Conservation (phyloP, 2,888 invertebrate genomes). For the Acleris holmiana region DNA sequence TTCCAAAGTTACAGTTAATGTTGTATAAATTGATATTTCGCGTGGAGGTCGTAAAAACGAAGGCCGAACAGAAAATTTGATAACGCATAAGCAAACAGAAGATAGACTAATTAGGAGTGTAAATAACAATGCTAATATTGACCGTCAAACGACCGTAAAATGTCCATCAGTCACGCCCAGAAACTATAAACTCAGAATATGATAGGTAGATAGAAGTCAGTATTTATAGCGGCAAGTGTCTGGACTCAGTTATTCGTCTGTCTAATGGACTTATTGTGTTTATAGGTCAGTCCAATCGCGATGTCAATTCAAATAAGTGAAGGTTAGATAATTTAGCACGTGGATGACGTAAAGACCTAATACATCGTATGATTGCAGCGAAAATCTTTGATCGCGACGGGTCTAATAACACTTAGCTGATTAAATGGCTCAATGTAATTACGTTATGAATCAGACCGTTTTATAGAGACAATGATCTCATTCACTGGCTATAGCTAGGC, state of each 20-base stretch:
- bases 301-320: slow-evolving; percentile 36
- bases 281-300: slow-evolving; percentile 46
- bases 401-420: slow-evolving; percentile 51
- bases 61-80: slow-evolving; percentile 26
- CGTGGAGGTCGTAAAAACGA: slow-evolving; percentile 19
- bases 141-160: slow-evolving; percentile 56
- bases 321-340: slow-evolving; percentile 30
- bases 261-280: slow-evolving; percentile 59
- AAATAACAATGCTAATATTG: slow-evolving; percentile 56
- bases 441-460: slow-evolving; percentile 56
- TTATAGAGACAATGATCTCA: slow-evolving; percentile 58
- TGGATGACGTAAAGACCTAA: slow-evolving; percentile 25
- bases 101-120: slow-evolving; percentile 50
- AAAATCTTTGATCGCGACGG: slow-evolving; percentile 41
- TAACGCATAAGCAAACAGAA: slow-evolving; percentile 40
- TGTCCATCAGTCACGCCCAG: slow-evolving; percentile 58
- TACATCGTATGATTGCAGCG: slow-evolving; percentile 9
- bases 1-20: background rate
- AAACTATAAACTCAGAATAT: slow-evolving; percentile 54
- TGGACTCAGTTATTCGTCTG: slow-evolving; percentile 51
- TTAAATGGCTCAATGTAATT: slow-evolving; percentile 44
- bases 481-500: slow-evolving; percentile 39
- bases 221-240: slow-evolving; percentile 54
- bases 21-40: slow-evolving; percentile 9
- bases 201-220: slow-evolving; percentile 47